Percentiles rank a stretch among this genome's conserved stretches.
These are phyloP conservation scores for Pogoniulus pusillus DNA, from an alignment of 2,797 vertebrate species.

Conservation along the genomic window DNA sequence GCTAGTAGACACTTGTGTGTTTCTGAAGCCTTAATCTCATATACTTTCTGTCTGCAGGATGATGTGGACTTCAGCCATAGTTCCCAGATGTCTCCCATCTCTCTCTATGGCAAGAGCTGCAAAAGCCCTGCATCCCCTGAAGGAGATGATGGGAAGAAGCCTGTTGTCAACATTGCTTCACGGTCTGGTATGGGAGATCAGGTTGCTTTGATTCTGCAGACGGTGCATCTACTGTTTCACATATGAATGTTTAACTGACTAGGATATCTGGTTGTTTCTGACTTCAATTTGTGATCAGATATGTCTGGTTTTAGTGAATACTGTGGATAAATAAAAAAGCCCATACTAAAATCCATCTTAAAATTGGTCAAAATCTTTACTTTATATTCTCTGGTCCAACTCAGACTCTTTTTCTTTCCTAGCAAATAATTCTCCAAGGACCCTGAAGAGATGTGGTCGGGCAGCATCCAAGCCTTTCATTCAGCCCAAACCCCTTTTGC, in stretches of 20 bases:
- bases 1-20: neutral
- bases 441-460: constrained; percentile 82
- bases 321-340: neutral
- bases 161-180: neutral
- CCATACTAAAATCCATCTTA: fast-evolving
- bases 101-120: constrained; percentile 83
- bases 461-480: constrained; percentile 84
- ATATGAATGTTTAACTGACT: neutral
- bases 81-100: constrained; percentile 84
- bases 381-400: neutral
- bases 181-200: constrained; percentile 55
- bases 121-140: constrained; percentile 73
- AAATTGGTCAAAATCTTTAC: neutral
- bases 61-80: constrained; percentile 81
- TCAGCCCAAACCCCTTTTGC: constrained; percentile 87
- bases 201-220: neutral
- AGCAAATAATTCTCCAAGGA: constrained; percentile 76
- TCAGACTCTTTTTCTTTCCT: neutral
- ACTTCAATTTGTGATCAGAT: neutral
- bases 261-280: neutral
- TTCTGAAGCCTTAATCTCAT: neutral
- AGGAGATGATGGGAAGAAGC: constrained; percentile 71
- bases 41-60: constrained; percentile 78
- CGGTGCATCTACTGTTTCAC: neutral
- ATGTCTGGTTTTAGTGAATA: neutral